Base-by-base conservation (phyloP, 2,888 invertebrate genomes). In the Drosophila longiperda region DNA sequence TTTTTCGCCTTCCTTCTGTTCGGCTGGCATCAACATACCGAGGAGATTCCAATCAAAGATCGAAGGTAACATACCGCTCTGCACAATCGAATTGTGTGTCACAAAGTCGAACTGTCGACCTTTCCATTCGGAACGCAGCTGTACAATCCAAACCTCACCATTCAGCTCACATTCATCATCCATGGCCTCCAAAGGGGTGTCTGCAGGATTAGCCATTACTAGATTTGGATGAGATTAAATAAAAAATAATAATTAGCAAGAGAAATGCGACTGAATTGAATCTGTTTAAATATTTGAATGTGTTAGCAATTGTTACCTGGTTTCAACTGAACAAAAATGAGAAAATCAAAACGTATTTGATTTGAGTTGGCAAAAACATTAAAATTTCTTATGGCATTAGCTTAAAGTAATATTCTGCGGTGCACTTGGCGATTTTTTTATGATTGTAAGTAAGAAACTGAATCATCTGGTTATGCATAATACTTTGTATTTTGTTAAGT, bases 11-110 rank as follows among this genome's bases (percentile, higher is more conserved):
- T n/a, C 33, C 0, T 42, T 9, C 33, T 82, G 75, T 17, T 70
- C 68, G 8, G 63, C 12, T 12, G 73, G 58, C 79, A 82, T 73
- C 34, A 80, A 15, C n/a, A 73, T 53, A 1, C 53, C 26, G 15
- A 80, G 7, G 5, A 82, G 42, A 3, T 54, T 34, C 80, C 82
- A 80, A n/a, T 80, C 80, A 11, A 80, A 82, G 17, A 80, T 76
- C 61, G 79, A 76, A 0, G 72, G 75, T 32, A 80, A 23, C 9
- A 82, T 54, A 1, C 80, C 70, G 29, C 60, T 73, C 29, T 61
- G 54, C 20, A 78, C 60, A 3, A 82, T 29, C 8, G 66, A 32
- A 7, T 62, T 63, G 26, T 79, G 67, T 32, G 73, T 64, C 32
- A 67, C 53, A 7, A 82, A 38, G 1, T 63, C 26, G 26, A 73